Conservation (phyloP, 2,113 vertebrate species). For the Phyllopteryx taeniolatus region DNA sequence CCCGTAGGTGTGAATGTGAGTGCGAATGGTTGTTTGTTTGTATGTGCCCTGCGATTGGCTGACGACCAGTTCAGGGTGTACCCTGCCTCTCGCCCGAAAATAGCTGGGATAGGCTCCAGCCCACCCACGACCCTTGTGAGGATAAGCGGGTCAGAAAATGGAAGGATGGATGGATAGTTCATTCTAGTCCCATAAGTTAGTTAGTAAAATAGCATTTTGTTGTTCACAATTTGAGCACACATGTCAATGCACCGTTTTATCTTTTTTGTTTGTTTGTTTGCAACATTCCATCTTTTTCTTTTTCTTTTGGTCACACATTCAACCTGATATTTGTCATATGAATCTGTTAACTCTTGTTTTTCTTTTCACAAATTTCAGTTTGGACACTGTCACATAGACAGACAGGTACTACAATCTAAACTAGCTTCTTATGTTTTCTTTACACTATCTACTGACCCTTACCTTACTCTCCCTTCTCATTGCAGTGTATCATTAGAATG, state of each 20-base stretch:
- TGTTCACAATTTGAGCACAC: not conserved
- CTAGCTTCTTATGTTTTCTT: constrained; percentile 36
- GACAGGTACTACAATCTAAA: constrained; percentile 66
- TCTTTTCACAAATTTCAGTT: constrained; percentile 70
- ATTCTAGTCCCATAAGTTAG: not conserved
- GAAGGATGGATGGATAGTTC: not conserved
- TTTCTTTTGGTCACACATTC: constrained; percentile 10
- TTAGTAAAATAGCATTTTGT: not conserved
- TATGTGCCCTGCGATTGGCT: no score
- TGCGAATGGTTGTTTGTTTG: no score
- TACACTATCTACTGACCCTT: not conserved
- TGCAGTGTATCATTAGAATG: constrained; percentile 52
- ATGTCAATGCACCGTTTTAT: constrained; percentile 12
- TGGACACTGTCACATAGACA: constrained; percentile 77
- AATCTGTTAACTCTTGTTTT: constrained; percentile 71
- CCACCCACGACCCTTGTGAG: no score
- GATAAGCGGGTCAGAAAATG: no score
- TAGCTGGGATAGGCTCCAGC: no score
- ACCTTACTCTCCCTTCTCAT: constrained; percentile 17
- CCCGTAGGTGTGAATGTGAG: no score
- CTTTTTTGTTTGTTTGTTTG: constrained; percentile 17
- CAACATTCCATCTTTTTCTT: constrained; percentile 1
- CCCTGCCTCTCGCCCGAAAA: no score
- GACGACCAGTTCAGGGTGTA: no score
- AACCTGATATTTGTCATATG: constrained; percentile 5